A percentile compares a stretch with the other conserved stretches of the same genome.
Evolutionary conservation across 2,797 vertebrate genomes (phyloP).

Genomic region (Taeniopygia guttata): DNA sequence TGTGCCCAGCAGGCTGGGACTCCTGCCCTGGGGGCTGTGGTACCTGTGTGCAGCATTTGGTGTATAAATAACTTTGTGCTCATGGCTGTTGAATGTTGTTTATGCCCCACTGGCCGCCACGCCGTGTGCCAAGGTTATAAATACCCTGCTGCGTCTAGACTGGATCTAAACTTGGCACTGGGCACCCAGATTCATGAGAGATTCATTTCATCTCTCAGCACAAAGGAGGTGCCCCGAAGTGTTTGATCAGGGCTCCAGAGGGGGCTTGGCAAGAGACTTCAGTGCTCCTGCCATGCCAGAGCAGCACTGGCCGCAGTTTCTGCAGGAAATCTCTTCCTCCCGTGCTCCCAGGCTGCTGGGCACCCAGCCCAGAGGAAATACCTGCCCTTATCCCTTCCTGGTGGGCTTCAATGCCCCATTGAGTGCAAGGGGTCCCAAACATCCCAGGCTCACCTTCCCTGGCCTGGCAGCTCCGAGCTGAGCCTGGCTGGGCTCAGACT

Average conservation of each 20-base stretch:
- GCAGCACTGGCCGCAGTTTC: background rate
- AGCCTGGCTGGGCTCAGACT: background rate
- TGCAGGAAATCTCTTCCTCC: conserved; percentile 14
- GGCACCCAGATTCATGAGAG: conserved; percentile 9
- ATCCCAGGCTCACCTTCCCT: background rate
- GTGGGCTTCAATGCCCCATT: conserved; percentile 48
- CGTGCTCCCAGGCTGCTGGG: conserved; percentile 20
- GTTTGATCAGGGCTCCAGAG: background rate
- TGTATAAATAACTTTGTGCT: conserved; percentile 42
- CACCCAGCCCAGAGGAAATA: conserved; percentile 56
- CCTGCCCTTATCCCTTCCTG: conserved; percentile 43
- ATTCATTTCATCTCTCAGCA: conserved; percentile 11
- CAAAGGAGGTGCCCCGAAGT: background rate
- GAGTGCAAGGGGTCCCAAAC: background rate
- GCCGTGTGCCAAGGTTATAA: conserved; percentile 60
- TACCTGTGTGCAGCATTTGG: background rate
- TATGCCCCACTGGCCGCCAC: conserved; percentile 48
- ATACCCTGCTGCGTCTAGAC: conserved; percentile 64
- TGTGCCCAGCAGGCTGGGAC: background rate
- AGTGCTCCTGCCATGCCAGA: background rate
- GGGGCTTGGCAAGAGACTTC: background rate
- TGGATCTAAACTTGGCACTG: conserved; percentile 50
- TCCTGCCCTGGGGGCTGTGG: background rate
- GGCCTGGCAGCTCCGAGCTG: background rate
- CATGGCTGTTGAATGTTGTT: conserved; percentile 58